phyloP scores from a whole-genome alignment of 2,888 invertebrate genomes.

The Epsilonema sp. region DNA sequence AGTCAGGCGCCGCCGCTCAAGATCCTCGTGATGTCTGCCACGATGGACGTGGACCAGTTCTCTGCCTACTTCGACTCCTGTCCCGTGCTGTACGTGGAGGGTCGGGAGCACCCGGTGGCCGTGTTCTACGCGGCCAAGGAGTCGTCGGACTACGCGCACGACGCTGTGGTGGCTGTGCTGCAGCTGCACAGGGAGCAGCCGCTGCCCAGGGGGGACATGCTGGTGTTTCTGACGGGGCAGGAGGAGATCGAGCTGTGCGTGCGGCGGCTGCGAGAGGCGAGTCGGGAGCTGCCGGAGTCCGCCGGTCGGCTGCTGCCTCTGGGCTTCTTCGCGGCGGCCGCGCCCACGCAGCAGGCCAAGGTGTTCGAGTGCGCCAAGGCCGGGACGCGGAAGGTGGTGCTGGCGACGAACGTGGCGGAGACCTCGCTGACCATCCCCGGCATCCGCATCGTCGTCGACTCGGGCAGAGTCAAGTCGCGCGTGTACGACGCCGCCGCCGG shows the following conservation, averaged over 20 bases:
- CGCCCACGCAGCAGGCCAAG: conserved; percentile 61
- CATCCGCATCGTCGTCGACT: conserved; percentile 48
- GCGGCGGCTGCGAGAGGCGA: conserved; percentile 27
- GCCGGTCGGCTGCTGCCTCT: not conserved
- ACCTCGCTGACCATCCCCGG: conserved; percentile 91
- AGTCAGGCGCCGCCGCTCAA: conserved; percentile 28
- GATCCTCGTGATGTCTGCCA: conserved; percentile 78
- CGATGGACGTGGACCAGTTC: conserved; percentile 78
- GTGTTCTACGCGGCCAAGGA: conserved; percentile 14
- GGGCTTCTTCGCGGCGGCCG: conserved; percentile 59
- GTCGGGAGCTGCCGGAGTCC: not conserved
- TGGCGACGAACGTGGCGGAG: conserved; percentile 91
- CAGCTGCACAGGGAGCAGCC: conserved; percentile 32
- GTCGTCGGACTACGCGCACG: conserved; percentile 30
- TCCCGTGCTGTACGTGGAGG: conserved; percentile 67
- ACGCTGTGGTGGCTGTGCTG: conserved; percentile 33
- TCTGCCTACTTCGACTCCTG: conserved; percentile 69
- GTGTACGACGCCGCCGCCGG: conserved; percentile 16
- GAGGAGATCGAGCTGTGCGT: conserved; percentile 60
- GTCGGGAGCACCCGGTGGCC: conserved; percentile 51
- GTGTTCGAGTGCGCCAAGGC: conserved; percentile 52
- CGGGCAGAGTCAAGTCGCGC: conserved; percentile 24
- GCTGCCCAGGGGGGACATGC: conserved; percentile 19
- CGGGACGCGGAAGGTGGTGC: conserved; percentile 57
- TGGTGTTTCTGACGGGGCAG: conserved; percentile 54